phyloP scores from a whole-genome alignment of 2,888 invertebrate species.

The Macrostomum cliftonense region DNA sequence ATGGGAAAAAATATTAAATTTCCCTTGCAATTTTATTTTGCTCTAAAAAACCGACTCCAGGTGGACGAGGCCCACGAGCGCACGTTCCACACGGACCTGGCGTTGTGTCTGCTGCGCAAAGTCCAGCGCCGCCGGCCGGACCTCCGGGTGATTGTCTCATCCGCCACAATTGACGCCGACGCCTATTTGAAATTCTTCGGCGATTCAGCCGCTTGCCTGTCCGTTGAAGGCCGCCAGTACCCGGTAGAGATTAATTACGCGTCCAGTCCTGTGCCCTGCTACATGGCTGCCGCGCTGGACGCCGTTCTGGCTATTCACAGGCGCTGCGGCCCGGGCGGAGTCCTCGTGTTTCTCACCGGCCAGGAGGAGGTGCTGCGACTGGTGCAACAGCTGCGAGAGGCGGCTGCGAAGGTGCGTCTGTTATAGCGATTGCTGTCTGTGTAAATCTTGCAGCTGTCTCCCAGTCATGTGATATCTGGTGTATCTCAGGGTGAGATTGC shows the following conservation, averaged over 20 bases:
- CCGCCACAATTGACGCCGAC: slow-evolving; percentile 84
- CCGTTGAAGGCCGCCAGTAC: slow-evolving; percentile 67
- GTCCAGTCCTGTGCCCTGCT: slow-evolving; percentile 58
- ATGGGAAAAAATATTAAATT: no score
- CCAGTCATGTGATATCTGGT: no score
- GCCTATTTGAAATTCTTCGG: slow-evolving; percentile 35
- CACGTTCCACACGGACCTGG: slow-evolving; percentile 71
- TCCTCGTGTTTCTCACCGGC: slow-evolving; percentile 55
- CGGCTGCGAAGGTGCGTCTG: slow-evolving; percentile 14
- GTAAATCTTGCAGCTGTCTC: no score
- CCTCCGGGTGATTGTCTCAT: slow-evolving; percentile 66
- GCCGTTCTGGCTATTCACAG: slow-evolving; percentile 66
- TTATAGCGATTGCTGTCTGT: no score
- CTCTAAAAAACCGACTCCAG: no score
- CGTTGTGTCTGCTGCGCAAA: slow-evolving; percentile 80
- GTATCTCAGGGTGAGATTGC: no score
- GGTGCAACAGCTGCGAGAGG: slow-evolving; percentile 13
- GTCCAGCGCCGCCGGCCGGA: slow-evolving; percentile 42
- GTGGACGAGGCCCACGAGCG: slow-evolving; percentile 83
- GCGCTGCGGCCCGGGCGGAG: slow-evolving; percentile 55
- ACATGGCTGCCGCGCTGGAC: slow-evolving; percentile 66
- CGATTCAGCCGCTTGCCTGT: slow-evolving; percentile 53
- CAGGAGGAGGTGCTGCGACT: slow-evolving; percentile 32
- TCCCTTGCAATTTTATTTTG: no score
- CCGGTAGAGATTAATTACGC: slow-evolving; percentile 68